Conservation (phyloP, 2,888 invertebrate species). For the Smittia sp. region DNA sequence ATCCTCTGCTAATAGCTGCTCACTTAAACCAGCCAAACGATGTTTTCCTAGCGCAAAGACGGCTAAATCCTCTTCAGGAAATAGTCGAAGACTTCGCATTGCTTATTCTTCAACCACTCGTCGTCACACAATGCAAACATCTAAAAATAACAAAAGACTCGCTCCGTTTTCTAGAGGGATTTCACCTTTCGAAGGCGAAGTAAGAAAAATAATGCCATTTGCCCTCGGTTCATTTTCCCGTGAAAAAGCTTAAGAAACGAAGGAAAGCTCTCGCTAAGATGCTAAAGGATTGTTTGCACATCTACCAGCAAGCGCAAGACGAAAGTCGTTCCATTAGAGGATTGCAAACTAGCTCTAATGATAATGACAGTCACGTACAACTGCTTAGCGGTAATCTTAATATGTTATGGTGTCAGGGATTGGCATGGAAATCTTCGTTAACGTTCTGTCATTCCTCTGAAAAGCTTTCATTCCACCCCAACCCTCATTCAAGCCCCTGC, state of each 20-base stretch:
- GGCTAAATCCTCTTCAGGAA: too few species aligned
- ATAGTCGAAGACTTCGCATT: too few species aligned
- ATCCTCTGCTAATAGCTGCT: too few species aligned
- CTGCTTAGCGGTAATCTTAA: background rate
- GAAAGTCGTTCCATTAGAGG: background rate
- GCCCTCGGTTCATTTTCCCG: background rate
- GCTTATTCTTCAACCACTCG: too few species aligned
- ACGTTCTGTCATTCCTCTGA: too few species aligned
- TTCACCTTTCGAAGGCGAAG: background rate
- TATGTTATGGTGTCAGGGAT: too few species aligned
- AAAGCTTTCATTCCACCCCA: background rate
- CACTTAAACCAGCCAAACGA: too few species aligned
- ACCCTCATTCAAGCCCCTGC: background rate
- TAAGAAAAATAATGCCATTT: constrained; percentile 12
- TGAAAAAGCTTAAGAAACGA: constrained; percentile 1
- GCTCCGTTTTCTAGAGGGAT: background rate
- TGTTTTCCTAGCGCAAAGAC: too few species aligned
- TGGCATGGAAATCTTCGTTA: too few species aligned
- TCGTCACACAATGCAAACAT: background rate
- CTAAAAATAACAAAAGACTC: background rate
- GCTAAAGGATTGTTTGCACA: background rate
- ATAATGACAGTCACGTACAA: constrained; percentile 26
- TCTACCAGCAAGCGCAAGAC: background rate
- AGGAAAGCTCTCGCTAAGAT: constrained; percentile 1
- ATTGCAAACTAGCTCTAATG: constrained; percentile 24